Base-by-base conservation (phyloP, 2,113 vertebrate genomes). In the Heterocephalus glaber region DNA sequence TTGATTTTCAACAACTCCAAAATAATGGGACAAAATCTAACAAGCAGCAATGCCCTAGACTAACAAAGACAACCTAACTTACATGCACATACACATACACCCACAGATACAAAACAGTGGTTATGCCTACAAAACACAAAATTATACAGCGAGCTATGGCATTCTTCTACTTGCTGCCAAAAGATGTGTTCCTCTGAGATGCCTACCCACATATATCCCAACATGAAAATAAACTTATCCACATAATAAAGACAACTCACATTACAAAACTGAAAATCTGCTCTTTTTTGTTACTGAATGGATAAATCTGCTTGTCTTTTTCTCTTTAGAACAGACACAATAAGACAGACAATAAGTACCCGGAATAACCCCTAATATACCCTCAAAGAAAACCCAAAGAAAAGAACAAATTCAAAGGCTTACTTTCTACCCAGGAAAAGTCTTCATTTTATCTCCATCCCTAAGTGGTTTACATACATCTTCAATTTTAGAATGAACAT, bases 361-460 rank as follows among this genome's bases (percentile, higher is more conserved):
- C 1, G 35, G 20, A 41, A 68, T 80, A 44, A 66, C 2, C 22
- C 28, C 41, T 52, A 82, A 85, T 22, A 70, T 6, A 70, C 7
- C 14, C 47, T 72, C 82, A 61, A 88, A 77, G 63, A 90, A 96
- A 92, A 82, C 1, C 11, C 13, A 5, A 54, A 70, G 49, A 87
- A 54, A 92, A 95, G 56, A 65, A 44, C 5, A 0, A 61, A 90
- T 82, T 63, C 77, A 89, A 92, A 84, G 26, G 7, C 30, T 70
- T 86, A 41, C 17, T 90, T 81, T 70, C 70, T 93, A 84, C 26
- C 82, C 89, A 90, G 83, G 30, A 60, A 89, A 83, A 90, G 60
- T 8, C 1, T n/a, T 81, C 52, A 60, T 49, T 54, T 96, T 89
- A 63, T 60, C 26, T 92, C 72, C 47, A 58, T 38, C 33, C 5